phyloP scores from a whole-genome alignment of 2,888 invertebrate species.

The Ochropleura plecta region DNA sequence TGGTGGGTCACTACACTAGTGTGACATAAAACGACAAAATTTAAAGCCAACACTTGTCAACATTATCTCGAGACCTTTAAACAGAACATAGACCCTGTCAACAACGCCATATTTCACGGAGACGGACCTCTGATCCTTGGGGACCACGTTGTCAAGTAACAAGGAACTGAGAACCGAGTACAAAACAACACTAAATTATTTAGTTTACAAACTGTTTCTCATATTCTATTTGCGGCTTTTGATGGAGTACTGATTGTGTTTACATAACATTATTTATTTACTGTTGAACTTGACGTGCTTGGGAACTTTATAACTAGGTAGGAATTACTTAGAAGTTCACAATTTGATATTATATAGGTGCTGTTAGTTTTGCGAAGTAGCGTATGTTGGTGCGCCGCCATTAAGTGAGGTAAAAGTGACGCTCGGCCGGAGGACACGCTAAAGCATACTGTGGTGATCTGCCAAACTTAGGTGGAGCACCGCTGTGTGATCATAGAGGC shows the following conservation, averaged over 20 bases:
- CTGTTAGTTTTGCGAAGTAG: not conserved
- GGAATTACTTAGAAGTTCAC: not conserved
- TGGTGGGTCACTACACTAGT: not conserved
- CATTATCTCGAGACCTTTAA: constrained; percentile 49
- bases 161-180: constrained; percentile 50
- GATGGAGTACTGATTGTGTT: constrained; percentile 58
- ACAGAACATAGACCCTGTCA: constrained; percentile 66
- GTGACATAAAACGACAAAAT: not conserved
- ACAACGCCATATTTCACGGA: constrained; percentile 68
- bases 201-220: constrained; percentile 64
- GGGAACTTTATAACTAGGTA: not conserved
- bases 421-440: no score
- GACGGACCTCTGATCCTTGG: constrained; percentile 53
- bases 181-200: constrained; percentile 70
- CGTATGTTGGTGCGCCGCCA: no score
- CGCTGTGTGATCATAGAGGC: no score
- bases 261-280: constrained; percentile 53
- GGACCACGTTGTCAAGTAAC: constrained; percentile 61
- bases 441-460: no score
- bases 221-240: constrained; percentile 62
- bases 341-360: not conserved
- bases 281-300: constrained; percentile 15
- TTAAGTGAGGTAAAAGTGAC: no score
- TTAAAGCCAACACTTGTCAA: not conserved
- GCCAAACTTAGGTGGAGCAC: no score